These are phyloP conservation scores for Pogonocherus hispidulus DNA, from an alignment of 2,888 invertebrate species.

Conservation along the genomic window DNA sequence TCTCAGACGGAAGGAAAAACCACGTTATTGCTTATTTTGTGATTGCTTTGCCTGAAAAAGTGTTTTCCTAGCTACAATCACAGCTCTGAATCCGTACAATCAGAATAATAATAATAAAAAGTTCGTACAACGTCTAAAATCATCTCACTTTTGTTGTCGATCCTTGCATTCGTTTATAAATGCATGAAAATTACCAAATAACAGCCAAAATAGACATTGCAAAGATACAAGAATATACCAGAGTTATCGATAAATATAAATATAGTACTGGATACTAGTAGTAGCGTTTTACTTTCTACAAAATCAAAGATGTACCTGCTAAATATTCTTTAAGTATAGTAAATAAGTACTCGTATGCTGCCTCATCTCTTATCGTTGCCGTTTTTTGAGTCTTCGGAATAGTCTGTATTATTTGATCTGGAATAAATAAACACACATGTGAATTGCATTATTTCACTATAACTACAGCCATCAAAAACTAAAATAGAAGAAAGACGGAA, in stretches of 20 bases:
- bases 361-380: slow-evolving; percentile 54
- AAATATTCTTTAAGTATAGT: slow-evolving; percentile 33
- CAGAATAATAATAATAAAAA: slow-evolving; percentile 60
- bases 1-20: too few species aligned
- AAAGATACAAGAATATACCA: slow-evolving; percentile 57
- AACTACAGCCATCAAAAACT: too few species aligned
- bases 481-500: too few species aligned
- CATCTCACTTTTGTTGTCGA: slow-evolving; percentile 71
- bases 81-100: slow-evolving; percentile 65
- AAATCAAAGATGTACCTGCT: slow-evolving; percentile 43
- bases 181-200: slow-evolving; percentile 67
- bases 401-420: slow-evolving; percentile 61
- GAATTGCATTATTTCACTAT: too few species aligned
- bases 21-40: background rate
- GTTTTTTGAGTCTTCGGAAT: slow-evolving; percentile 55
- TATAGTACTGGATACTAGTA: slow-evolving; percentile 36
- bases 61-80: slow-evolving; percentile 65
- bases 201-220: slow-evolving; percentile 67
- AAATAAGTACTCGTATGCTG: slow-evolving; percentile 43
- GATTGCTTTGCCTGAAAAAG: slow-evolving; percentile 52
- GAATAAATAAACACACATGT: slow-evolving; percentile 43
- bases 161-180: slow-evolving; percentile 67
- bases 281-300: slow-evolving; percentile 45
- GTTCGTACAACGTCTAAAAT: slow-evolving; percentile 66
- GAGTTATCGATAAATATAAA: slow-evolving; percentile 40